A percentile compares a stretch with the other conserved stretches of the same genome.
These are phyloP conservation scores for Hymenopus coronatus DNA, from an alignment of 2,888 invertebrate genomes.

Conservation along the genomic window DNA sequence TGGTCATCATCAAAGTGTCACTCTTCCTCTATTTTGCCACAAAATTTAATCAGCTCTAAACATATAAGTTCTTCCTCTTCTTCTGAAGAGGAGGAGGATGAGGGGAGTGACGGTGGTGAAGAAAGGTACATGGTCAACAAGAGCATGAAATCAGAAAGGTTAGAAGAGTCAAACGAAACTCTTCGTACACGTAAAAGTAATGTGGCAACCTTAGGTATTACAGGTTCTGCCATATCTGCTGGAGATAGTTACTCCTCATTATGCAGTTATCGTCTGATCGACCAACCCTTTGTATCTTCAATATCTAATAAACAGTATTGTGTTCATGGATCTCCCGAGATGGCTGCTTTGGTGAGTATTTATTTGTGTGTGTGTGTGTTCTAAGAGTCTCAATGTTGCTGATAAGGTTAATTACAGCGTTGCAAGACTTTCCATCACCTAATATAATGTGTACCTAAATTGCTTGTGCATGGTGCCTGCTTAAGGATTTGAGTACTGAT, in stretches of 20 bases:
- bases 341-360: not conserved
- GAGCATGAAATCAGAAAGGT: not conserved
- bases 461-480: not conserved
- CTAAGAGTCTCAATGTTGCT: not conserved
- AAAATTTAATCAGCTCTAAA: not conserved
- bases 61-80: not conserved
- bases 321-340: not conserved
- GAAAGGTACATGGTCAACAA: not conserved
- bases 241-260: not conserved
- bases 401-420: too few relatives aligned
- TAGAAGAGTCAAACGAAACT: not conserved
- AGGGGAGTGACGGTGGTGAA: not conserved
- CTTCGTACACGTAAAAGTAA: not conserved
- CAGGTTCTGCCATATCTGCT: not conserved
- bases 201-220: not conserved
- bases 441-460: too few relatives aligned
- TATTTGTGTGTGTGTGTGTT: not conserved
- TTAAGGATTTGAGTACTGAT: not conserved
- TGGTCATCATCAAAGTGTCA: not conserved
- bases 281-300: not conserved
- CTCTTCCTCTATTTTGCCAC: conserved; percentile 38
- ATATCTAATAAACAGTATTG: not conserved
- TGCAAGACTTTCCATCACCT: too few relatives aligned
- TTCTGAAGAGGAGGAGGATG: not conserved
- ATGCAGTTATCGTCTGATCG: not conserved